A percentile compares a stretch with the other conserved stretches of the same genome.
These are phyloP conservation scores for Galeruca laticollis DNA, from an alignment of 2,888 invertebrate genomes.

Conservation along the genomic window DNA sequence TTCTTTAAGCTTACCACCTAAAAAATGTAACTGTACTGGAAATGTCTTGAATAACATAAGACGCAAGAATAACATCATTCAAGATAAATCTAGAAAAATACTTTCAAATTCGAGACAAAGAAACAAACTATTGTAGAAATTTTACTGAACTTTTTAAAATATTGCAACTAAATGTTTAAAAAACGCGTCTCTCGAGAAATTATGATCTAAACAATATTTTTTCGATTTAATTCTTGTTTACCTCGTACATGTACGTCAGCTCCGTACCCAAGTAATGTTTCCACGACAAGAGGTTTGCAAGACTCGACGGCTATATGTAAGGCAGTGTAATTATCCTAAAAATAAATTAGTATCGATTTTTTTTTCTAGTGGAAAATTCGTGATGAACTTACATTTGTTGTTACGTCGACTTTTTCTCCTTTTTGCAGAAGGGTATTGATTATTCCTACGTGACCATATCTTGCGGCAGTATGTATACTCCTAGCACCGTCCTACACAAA, in stretches of 20 bases:
- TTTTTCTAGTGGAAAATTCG: slow-evolving; percentile 24
- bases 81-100: no score
- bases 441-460: slow-evolving; percentile 96
- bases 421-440: slow-evolving; percentile 95
- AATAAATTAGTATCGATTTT: slow-evolving; percentile 37
- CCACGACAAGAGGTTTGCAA: slow-evolving; percentile 93
- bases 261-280: slow-evolving; percentile 94
- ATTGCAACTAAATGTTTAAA: no score
- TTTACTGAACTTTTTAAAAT: no score
- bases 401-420: slow-evolving; percentile 96
- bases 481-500: slow-evolving; percentile 87
- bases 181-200: no score
- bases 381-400: slow-evolving; percentile 83
- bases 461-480: slow-evolving; percentile 97
- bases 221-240: slow-evolving; percentile 56
- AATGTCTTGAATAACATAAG: not conserved
- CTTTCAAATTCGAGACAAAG: no score
- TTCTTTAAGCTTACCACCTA: slow-evolving; percentile 88
- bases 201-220: no score
- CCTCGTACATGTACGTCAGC: slow-evolving; percentile 96
- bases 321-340: slow-evolving; percentile 96
- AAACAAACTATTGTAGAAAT: no score
- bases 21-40: not conserved
- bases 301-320: slow-evolving; percentile 97
- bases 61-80: no score